Evolutionary conservation across 2,888 invertebrate species (phyloP).

Genomic region (Rotaria socialis): DNA sequence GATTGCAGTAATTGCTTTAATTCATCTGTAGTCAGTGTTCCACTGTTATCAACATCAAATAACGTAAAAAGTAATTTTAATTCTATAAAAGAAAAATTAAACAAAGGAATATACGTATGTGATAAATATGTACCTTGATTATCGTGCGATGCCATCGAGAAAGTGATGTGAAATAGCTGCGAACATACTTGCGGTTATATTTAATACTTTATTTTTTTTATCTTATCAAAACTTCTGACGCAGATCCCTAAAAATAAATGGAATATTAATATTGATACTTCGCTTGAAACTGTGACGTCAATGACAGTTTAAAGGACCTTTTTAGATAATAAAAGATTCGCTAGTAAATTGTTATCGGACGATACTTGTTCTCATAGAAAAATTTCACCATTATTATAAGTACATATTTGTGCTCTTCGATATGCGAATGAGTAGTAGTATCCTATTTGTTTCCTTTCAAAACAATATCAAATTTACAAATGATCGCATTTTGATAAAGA

Average conservation of each 20-base stretch:
- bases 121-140: background rate
- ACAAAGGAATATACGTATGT: background rate
- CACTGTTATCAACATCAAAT: background rate
- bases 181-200: background rate
- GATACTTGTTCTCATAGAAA: no score
- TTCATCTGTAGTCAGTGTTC: background rate
- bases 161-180: background rate
- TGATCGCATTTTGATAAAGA: no score
- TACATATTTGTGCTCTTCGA: no score
- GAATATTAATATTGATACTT: background rate
- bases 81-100: background rate
- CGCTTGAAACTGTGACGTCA: no score
- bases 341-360: no score
- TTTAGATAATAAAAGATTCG: no score
- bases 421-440: no score
- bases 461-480: no score
- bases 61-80: background rate
- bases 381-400: no score
- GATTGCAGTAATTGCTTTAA: background rate
- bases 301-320: no score
- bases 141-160: background rate
- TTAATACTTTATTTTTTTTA: background rate
- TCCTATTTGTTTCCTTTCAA: no score
- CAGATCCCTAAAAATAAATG: background rate
- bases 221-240: background rate